phyloP scores from a whole-genome alignment of 2,797 vertebrate species.

The Centropyge bicolor region DNA sequence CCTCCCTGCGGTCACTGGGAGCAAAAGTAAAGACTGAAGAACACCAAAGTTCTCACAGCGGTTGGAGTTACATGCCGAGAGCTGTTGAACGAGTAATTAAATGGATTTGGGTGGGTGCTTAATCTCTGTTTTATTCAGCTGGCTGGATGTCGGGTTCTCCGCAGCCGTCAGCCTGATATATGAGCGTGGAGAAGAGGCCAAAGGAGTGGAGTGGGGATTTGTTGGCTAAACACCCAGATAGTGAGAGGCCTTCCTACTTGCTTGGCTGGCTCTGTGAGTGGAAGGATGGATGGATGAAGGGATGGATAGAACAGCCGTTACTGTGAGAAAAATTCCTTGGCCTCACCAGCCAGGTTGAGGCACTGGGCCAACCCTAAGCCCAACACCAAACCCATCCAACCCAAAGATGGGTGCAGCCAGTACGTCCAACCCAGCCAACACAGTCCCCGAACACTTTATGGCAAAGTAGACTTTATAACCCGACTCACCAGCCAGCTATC shows the following conservation, averaged over 20 bases:
- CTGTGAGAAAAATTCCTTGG: slow-evolving; percentile 78
- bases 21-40: slow-evolving; percentile 56
- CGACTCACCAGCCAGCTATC: slow-evolving; percentile 46
- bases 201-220: slow-evolving; percentile 67
- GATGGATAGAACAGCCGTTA: slow-evolving; percentile 64
- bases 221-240: slow-evolving; percentile 76
- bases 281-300: slow-evolving; percentile 47
- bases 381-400: slow-evolving; percentile 55
- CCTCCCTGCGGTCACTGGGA: slow-evolving; percentile 34
- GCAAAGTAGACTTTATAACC: slow-evolving; percentile 55
- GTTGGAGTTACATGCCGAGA: slow-evolving; percentile 55
- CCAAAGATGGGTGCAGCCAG: slow-evolving; percentile 59
- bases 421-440: slow-evolving; percentile 42
- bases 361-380: slow-evolving; percentile 66
- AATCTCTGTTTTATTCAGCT: slow-evolving; percentile 78
- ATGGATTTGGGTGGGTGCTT: slow-evolving; percentile 72
- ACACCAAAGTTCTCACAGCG: slow-evolving; percentile 62
- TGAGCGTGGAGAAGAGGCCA: slow-evolving; percentile 67
- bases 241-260: slow-evolving; percentile 65
- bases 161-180: slow-evolving; percentile 77
- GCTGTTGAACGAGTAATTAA: slow-evolving; percentile 75
- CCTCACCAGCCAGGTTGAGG: slow-evolving; percentile 66
- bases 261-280: slow-evolving; percentile 51
- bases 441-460: slow-evolving; percentile 49
- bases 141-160: slow-evolving; percentile 70